A percentile compares a stretch with the other conserved stretches of the same genome.
Evolutionary conservation across 2,113 vertebrate genomes (phyloP).

Genomic region (Neodon shergylaensis): DNA sequence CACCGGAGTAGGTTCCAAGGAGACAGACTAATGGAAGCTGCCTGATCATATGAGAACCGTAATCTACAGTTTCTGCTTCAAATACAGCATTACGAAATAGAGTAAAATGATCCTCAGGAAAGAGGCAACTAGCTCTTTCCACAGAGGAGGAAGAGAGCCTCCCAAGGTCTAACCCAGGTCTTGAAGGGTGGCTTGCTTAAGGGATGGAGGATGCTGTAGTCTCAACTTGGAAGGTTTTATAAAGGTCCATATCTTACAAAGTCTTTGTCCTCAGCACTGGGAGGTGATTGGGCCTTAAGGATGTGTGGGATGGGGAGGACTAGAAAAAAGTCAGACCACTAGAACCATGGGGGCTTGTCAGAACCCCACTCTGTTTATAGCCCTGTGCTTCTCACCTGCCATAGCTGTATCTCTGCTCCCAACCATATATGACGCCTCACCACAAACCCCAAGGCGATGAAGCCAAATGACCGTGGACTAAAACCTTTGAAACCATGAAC

Average conservation of each 20-base stretch:
- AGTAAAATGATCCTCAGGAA: neutral
- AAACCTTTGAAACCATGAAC: neutral
- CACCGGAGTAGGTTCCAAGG: neutral
- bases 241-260: neutral
- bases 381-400: neutral
- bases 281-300: no score
- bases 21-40: neutral
- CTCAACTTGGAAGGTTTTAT: neutral
- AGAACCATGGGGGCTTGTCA: neutral
- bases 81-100: neutral
- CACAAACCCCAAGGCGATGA: neutral
- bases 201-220: accelerated
- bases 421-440: no score
- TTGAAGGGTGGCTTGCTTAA: neutral
- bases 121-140: neutral
- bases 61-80: neutral
- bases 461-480: neutral
- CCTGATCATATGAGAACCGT: neutral
- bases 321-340: neutral
- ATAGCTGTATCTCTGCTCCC: neutral
- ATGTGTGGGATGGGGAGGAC: no score
- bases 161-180: no score
- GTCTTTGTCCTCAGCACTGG: neutral
- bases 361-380: no score
- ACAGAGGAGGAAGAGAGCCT: neutral